phyloP scores from a whole-genome alignment of 2,888 invertebrate genomes.

The Lumbricus terrestris region DNA sequence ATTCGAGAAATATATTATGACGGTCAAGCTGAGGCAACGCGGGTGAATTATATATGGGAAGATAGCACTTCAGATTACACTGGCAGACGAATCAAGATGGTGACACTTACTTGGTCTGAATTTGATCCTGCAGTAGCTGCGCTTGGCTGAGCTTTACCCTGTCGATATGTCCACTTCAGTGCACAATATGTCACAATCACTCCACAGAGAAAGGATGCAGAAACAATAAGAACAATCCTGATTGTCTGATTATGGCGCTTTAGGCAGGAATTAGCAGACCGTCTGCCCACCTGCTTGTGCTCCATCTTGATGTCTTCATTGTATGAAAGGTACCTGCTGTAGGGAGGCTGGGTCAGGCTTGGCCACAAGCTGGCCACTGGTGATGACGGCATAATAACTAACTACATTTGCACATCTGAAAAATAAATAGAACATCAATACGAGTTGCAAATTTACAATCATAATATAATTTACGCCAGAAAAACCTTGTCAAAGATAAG shows the following conservation, averaged over 20 bases:
- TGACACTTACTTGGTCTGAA: background rate
- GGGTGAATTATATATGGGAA: background rate
- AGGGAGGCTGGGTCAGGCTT: background rate
- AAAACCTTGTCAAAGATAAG: background rate
- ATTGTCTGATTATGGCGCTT: background rate
- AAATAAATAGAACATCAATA: background rate
- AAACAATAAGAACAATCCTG: background rate
- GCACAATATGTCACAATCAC: background rate
- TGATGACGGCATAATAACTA: background rate
- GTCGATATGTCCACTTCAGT: constrained; percentile 4
- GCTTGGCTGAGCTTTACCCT: background rate
- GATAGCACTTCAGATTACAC: background rate
- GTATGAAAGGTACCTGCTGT: constrained; percentile 11
- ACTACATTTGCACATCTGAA: background rate
- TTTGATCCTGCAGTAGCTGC: background rate
- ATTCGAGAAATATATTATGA: background rate
- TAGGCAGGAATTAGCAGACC: background rate
- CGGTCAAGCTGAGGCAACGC: background rate
- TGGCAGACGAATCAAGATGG: background rate
- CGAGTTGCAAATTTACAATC: background rate
- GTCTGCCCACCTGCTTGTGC: constrained; percentile 9
- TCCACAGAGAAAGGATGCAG: background rate
- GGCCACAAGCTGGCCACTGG: constrained; percentile 7
- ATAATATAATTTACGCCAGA: background rate
- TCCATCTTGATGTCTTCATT: constrained; percentile 12